phyloP scores from a whole-genome alignment of 2,888 invertebrate species.

The Melanotus villosus region DNA sequence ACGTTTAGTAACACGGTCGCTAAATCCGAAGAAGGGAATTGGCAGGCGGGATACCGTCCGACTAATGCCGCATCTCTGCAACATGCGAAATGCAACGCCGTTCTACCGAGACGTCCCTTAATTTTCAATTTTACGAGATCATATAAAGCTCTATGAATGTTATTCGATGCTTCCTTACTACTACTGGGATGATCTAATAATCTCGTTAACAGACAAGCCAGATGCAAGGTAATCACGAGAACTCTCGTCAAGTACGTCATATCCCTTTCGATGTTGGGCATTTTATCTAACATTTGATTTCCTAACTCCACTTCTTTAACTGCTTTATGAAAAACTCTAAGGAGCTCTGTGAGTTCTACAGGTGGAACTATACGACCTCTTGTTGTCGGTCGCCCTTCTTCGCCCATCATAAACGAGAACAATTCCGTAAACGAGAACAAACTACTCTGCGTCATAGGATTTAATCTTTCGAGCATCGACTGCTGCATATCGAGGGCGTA shows the following conservation, averaged over 20 bases:
- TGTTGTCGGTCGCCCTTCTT: conserved; percentile 77
- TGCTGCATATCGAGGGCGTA: conserved; percentile 98
- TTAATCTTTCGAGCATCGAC: conserved; percentile 91
- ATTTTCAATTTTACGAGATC: conserved; percentile 81
- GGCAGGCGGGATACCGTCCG: conserved; percentile 78
- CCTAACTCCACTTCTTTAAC: conserved; percentile 82
- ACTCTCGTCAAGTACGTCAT: conserved; percentile 86
- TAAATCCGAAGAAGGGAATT: conserved; percentile 79
- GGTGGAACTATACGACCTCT: conserved; percentile 81
- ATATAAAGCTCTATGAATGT: conserved; percentile 82
- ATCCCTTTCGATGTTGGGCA: conserved; percentile 79
- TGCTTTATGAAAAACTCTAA: conserved; percentile 86
- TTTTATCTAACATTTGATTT: conserved; percentile 73
- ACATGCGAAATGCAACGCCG: conserved; percentile 87
- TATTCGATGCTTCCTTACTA: conserved; percentile 66
- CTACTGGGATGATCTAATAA: conserved; percentile 69
- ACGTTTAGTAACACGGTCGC: conserved; percentile 82
- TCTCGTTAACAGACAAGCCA: conserved; percentile 83
- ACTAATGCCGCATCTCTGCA: conserved; percentile 81
- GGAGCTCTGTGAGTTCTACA: conserved; percentile 85
- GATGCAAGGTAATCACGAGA: conserved; percentile 87
- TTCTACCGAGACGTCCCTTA: conserved; percentile 75
- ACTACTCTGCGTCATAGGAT: conserved; percentile 95
- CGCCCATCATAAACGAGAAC: conserved; percentile 94
- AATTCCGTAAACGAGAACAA: conserved; percentile 95